Evolutionary conservation across 2,888 invertebrate genomes (phyloP), one percentile per base, ranked within the genome.

Genomic region (Lepidocyrtoides sp.): DNA sequence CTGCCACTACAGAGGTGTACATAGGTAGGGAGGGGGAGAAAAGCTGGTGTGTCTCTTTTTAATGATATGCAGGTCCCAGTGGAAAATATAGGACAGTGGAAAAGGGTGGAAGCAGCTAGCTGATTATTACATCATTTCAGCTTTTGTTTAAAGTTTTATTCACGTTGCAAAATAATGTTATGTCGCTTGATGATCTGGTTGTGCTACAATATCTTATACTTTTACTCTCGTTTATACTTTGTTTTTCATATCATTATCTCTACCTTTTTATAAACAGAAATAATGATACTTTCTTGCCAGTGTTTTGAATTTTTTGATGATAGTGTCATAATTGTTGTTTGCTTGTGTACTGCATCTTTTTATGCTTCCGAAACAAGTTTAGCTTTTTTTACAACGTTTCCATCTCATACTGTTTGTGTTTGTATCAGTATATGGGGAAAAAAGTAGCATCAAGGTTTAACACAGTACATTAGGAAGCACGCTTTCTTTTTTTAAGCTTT

Each of bases 231-330:
- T n/a, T n/a, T n/a, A n/a, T n/a, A n/a, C n/a, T n/a, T n/a, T n/a
- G n/a, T n/a, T n/a, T n/a, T n/a, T n/a, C 44, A 1, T 8, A 14
- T 44, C 44, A 14, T 14, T 44, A 5, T 14, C 12, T 44, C 4
- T 17, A 54, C 2, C 17, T 54, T 54, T 54, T 54, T 1, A 54
- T n/a, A 20, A 7, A 7, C n/a, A 54, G 17, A 54, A 54, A 26
- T 26, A 60, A 60, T 60, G 26, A 41, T 72, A 36, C 20, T 44
- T 69, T 23, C 8, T 8, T 60, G 12, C 26, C 48, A 23, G 44
- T 75, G 69, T 17, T n/a, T n/a, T n/a, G 75, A 75, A 51, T 79
- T 44, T 83, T 32, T 83, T 72, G 57, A 84, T 84, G 84, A 84
- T 60, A 48, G 26, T 69, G 20, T 20, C 29, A 10, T 48, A 51